A percentile compares a stretch with the other conserved stretches of the same genome.
phyloP scores from a whole-genome alignment of 1,140 invertebrate genomes.

The Drosophila ohnishii region DNA sequence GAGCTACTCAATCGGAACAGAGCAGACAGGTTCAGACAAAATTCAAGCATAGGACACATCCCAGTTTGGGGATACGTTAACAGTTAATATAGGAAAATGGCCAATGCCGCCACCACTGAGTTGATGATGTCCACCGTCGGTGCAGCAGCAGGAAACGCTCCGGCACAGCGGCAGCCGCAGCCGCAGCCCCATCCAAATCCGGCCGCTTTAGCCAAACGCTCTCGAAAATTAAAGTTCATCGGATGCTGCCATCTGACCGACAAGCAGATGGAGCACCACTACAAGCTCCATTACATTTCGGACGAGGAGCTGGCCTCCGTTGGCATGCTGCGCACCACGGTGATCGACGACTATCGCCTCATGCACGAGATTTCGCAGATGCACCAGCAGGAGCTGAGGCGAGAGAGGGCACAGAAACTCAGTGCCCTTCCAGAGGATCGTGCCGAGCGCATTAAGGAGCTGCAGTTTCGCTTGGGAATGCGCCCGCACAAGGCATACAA shows the following conservation, averaged over 20 bases:
- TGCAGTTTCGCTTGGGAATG: not conserved
- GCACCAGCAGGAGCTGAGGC: not conserved
- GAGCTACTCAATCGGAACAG: not conserved
- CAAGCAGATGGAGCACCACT: conserved; percentile 21
- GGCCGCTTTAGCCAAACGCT: not conserved
- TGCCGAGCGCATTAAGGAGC: not conserved
- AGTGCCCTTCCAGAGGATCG: not conserved
- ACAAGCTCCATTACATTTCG: conserved; percentile 41
- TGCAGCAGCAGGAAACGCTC: no score
- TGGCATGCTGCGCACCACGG: conserved; percentile 22
- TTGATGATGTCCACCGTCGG: not conserved
- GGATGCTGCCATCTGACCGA: conserved; percentile 43
- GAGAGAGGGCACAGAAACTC: not conserved
- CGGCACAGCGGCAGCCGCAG: not conserved
- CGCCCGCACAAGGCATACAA: conserved; percentile 9
- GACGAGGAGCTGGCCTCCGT: conserved; percentile 46
- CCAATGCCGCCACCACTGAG: no score
- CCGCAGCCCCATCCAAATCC: not conserved
- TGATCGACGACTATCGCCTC: conserved; percentile 64
- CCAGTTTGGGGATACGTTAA: not conserved
- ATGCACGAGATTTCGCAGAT: conserved; percentile 47
- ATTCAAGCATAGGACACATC: conserved; percentile 5
- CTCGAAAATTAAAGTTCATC: conserved; percentile 41
- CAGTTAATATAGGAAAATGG: not conserved
- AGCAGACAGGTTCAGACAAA: conserved; percentile 7